Percentiles rank a stretch among this genome's conserved stretches.
Conservation (phyloP, 2,888 invertebrate genomes). For the Acheta domesticus region DNA sequence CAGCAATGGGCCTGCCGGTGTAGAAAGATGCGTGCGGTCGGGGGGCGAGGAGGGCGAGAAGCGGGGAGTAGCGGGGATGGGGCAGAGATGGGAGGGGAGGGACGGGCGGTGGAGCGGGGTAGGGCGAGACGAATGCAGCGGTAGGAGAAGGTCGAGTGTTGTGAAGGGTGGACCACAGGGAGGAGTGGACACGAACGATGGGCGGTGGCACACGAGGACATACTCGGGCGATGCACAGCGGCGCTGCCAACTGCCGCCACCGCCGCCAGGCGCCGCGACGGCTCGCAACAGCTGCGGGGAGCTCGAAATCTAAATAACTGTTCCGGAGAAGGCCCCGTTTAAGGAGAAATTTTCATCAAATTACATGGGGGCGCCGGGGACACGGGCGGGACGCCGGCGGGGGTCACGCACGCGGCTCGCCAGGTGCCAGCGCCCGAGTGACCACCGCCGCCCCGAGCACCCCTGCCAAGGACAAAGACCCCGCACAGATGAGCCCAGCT, state of each 20-base stretch:
- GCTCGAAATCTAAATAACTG: not conserved
- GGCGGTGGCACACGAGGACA: not conserved
- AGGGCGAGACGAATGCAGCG: no score
- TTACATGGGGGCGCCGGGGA: not conserved
- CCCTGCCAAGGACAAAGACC: no score
- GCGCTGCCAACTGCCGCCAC: not conserved
- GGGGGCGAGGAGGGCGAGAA: no score
- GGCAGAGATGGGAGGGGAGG: no score
- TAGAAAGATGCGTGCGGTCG: no score
- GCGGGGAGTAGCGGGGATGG: no score
- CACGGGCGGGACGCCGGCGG: not conserved
- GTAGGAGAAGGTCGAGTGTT: not conserved
- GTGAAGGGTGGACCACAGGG: not conserved
- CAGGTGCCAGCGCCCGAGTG: not conserved
- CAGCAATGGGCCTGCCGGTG: no score
- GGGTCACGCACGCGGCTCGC: not conserved
- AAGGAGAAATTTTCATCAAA: slow-evolving; percentile 18
- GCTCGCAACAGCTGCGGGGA: not conserved
- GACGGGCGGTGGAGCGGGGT: no score
- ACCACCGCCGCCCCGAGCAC: no score
- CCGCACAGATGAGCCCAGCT: no score
- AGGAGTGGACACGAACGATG: not conserved
- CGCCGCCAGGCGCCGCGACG: not conserved
- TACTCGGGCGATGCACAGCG: no score
- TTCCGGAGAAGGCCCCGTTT: not conserved